phyloP scores from a whole-genome alignment of 2,797 vertebrate genomes.

The Novumbra hubbsi region DNA sequence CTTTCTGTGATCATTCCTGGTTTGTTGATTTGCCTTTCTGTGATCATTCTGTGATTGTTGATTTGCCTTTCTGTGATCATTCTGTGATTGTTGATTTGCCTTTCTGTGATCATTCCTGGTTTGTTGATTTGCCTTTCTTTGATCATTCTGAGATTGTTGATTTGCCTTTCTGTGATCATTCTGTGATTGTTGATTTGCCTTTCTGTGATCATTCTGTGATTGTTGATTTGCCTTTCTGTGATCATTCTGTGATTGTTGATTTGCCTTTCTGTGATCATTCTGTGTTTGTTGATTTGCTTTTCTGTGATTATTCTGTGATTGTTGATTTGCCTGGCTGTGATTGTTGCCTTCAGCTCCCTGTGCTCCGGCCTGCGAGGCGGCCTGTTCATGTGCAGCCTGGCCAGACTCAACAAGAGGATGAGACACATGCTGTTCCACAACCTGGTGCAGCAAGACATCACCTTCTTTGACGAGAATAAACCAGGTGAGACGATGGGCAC shows the following conservation, averaged over 20 bases:
- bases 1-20: too few species aligned
- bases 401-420: conserved; percentile 74
- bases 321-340: neutral
- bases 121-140: too few species aligned
- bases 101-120: too few species aligned
- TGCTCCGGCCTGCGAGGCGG: conserved; percentile 77
- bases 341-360: conserved; percentile 45
- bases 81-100: too few species aligned
- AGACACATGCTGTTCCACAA: conserved; percentile 75
- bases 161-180: too few species aligned
- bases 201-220: neutral
- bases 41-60: too few species aligned
- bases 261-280: neutral
- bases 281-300: neutral
- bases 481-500: conserved; percentile 66
- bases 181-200: neutral
- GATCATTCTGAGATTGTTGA: too few species aligned
- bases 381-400: conserved; percentile 61
- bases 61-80: too few species aligned
- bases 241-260: neutral
- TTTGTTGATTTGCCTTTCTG: too few species aligned
- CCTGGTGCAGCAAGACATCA: conserved; percentile 81
- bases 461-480: conserved; percentile 83
- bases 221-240: neutral
- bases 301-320: neutral